Percentiles rank a stretch among this genome's conserved stretches.
phyloP scores from a whole-genome alignment of 2,113 vertebrate species.

The Pomatorhinus ruficollis region DNA sequence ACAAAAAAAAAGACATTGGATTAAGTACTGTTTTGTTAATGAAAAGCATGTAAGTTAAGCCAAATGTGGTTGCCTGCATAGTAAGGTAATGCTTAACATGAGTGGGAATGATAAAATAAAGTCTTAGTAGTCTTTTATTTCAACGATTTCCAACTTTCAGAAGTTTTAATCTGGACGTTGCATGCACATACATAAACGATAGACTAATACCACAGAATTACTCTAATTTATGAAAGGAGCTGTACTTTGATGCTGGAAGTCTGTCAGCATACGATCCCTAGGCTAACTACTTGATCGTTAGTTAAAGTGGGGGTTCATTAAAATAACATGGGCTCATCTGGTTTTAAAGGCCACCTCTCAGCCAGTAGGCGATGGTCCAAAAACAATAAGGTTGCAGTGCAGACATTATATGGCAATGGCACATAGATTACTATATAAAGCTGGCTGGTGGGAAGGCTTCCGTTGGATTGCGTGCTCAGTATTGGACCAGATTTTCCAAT shows the following conservation, averaged over 20 bases:
- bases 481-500: background rate
- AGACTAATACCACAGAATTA: background rate
- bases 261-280: background rate
- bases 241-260: background rate
- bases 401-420: background rate
- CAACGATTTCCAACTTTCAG: background rate
- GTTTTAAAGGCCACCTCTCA: conserved; percentile 26
- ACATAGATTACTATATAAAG: background rate
- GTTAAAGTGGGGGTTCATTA: conserved; percentile 44
- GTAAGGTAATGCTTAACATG: background rate
- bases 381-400: background rate
- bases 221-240: background rate
- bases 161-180: background rate
- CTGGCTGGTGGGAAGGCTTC: background rate
- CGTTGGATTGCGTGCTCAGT: background rate
- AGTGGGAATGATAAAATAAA: background rate
- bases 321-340: conserved; percentile 31
- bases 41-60: background rate
- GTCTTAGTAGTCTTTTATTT: background rate
- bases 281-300: background rate
- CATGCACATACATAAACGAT: background rate
- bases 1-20: background rate
- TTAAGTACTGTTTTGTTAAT: conserved; percentile 5
- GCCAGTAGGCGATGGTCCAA: background rate
- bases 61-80: background rate